A percentile compares a stretch with the other conserved stretches of the same genome.
Conservation (phyloP, 2,113 vertebrate genomes). For the Chaetorhynchus papuensis region DNA sequence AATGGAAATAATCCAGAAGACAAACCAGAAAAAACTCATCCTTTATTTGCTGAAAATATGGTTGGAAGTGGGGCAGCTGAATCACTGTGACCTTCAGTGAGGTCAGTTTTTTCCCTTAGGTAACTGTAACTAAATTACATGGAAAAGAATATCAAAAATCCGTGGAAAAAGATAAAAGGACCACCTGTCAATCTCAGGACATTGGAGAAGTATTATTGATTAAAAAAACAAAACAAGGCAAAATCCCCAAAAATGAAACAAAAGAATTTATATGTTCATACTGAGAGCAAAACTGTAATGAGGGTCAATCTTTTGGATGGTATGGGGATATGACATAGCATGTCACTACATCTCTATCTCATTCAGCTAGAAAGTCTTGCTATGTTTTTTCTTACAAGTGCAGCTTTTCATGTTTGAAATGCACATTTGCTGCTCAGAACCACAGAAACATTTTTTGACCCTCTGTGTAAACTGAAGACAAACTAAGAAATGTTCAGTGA, state of each 20-base stretch:
- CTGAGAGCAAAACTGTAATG: not conserved
- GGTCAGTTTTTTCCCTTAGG: not conserved
- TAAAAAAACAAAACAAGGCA: not conserved
- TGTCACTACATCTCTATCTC: not conserved
- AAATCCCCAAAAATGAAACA: not conserved
- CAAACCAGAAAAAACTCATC: rapidly evolving
- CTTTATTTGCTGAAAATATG: not conserved
- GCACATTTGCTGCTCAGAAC: not conserved
- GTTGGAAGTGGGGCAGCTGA: not conserved
- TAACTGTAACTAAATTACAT: not conserved
- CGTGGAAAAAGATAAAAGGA: not conserved
- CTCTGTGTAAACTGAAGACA: not conserved
- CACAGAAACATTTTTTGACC: not conserved
- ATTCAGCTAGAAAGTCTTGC: not conserved
- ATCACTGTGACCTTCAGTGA: not conserved
- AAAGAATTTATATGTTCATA: not conserved
- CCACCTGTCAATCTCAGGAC: not conserved
- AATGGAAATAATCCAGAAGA: not conserved
- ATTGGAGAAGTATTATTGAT: not conserved
- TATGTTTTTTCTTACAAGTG: not conserved
- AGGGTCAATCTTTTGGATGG: not conserved
- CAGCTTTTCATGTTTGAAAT: not conserved
- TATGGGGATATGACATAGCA: not conserved
- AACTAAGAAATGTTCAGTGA: not conserved
- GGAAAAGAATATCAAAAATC: not conserved